These are phyloP conservation scores for Panulirus ornatus DNA, from an alignment of 1,140 invertebrate species.

Conservation along the genomic window DNA sequence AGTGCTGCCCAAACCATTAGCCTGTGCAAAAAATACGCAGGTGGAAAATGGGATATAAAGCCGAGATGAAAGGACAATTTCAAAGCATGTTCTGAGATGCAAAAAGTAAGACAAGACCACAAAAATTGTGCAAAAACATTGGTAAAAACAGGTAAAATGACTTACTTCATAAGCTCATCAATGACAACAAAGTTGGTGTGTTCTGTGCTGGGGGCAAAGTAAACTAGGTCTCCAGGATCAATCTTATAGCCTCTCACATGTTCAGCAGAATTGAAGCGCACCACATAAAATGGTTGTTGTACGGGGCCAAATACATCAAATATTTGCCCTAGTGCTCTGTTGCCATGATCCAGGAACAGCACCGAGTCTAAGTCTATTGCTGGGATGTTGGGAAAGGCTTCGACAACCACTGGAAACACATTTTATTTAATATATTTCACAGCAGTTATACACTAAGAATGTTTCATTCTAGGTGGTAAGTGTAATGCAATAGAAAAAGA, in stretches of 20 bases:
- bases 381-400: constrained; percentile 84
- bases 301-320: constrained; percentile 95
- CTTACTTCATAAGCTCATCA: constrained; percentile 82
- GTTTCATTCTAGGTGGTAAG: not conserved
- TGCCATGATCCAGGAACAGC: constrained; percentile 87
- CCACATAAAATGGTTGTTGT: constrained; percentile 87
- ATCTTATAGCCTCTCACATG: constrained; percentile 85
- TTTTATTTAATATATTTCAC: no score
- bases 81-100: no score
- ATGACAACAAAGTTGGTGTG: constrained; percentile 88
- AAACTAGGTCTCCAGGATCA: constrained; percentile 84
- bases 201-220: constrained; percentile 85
- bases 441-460: not conserved
- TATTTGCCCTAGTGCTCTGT: constrained; percentile 86
- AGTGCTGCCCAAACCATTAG: no score
- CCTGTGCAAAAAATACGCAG: no score
- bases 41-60: no score
- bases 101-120: not conserved
- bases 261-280: constrained; percentile 88
- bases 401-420: constrained; percentile 84
- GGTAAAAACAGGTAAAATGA: constrained; percentile 46
- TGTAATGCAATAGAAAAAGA: no score
- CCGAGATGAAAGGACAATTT: no score
- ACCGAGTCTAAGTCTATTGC: constrained; percentile 91
- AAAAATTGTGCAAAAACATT: not conserved